A percentile compares a stretch with the other conserved stretches of the same genome.
Conservation (phyloP, 53 echinoderm and acorn worm genomes). For the Arbacia lixula region DNA sequence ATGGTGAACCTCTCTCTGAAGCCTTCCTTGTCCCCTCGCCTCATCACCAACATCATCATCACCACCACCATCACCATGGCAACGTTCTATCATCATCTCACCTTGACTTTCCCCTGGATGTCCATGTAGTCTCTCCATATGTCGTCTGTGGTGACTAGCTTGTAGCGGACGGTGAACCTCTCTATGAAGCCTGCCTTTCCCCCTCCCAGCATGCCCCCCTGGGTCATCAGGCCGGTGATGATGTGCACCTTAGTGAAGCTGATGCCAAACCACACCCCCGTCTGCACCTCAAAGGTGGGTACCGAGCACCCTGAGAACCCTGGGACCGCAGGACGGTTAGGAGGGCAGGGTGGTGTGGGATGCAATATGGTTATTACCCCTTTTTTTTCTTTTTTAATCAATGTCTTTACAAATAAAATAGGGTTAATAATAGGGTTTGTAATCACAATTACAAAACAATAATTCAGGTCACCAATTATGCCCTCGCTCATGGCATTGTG, state of each 20-base stretch:
- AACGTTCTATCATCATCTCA: too few species aligned
- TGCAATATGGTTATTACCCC: too few species aligned
- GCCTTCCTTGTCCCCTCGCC: not conserved
- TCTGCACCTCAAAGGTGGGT: not conserved
- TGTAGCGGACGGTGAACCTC: not conserved
- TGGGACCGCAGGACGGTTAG: too few species aligned
- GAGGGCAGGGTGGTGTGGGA: too few species aligned
- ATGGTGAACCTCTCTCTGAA: not conserved
- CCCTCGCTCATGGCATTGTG: too few species aligned
- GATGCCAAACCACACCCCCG: constrained; percentile 12
- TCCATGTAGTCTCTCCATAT: constrained; percentile 6
- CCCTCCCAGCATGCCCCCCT: constrained; percentile 3
- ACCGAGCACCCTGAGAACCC: constrained; percentile 5
- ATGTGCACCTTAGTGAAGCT: not conserved
- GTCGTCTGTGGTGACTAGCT: not conserved
- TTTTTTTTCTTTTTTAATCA: too few species aligned
- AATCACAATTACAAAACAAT: too few species aligned
- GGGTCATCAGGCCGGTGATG: not conserved
- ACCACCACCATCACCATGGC: constrained; percentile 1
- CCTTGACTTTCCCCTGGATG: not conserved
- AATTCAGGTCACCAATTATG: too few species aligned
- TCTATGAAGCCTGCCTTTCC: not conserved
- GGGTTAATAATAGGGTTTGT: too few species aligned
- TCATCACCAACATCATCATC: not conserved
- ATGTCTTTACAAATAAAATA: too few species aligned